Evolutionary conservation across 1,140 invertebrate genomes (phyloP).

Genomic region (Panagrolaimus sp.): DNA sequence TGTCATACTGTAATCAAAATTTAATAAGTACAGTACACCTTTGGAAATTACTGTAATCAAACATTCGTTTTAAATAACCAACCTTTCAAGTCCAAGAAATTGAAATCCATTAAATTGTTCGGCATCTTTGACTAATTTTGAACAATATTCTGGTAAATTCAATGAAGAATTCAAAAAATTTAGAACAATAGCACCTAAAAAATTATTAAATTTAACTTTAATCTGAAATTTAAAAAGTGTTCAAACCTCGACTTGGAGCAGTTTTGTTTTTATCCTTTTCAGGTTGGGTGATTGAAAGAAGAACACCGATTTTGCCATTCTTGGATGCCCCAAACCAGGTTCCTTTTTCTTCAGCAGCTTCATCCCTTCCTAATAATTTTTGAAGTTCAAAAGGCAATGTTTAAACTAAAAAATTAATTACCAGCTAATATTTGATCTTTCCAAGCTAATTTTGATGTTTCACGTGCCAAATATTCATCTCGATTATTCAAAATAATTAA

Average conservation of each 20-base stretch:
- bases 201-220: too few species aligned
- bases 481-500: slow-evolving; percentile 8
- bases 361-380: background rate
- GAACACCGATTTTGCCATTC: background rate
- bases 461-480: background rate
- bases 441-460: background rate
- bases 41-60: too few species aligned
- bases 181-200: background rate
- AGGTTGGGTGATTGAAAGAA: background rate
- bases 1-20: too few species aligned
- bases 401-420: background rate
- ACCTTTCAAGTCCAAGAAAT: slow-evolving; percentile 10
- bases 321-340: background rate
- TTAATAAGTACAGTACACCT: too few species aligned
- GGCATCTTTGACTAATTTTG: background rate
- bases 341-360: background rate
- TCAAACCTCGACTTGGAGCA: background rate
- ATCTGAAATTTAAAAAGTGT: too few species aligned
- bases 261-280: background rate
- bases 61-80: background rate
- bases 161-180: slow-evolving; percentile 1
- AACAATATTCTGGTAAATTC: background rate
- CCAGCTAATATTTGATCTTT: slow-evolving; percentile 10
- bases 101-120: slow-evolving; percentile 8
- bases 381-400: background rate